Percentiles rank a stretch among this genome's conserved stretches.
Conservation (phyloP, 2,888 invertebrate species). For the Cybosia mesomella region DNA sequence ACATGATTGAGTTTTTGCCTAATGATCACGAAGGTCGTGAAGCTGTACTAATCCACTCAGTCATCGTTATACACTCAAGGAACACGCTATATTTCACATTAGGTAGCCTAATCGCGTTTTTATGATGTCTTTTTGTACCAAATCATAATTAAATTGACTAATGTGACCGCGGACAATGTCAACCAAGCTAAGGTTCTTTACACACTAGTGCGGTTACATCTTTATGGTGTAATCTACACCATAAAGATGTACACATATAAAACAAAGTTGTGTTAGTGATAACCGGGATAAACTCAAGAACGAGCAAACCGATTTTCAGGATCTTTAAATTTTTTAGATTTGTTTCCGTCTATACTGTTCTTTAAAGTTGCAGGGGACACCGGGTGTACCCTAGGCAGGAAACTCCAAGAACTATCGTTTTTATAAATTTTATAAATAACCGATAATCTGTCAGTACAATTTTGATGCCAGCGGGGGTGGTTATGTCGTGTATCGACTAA, state of each 20-base stretch:
- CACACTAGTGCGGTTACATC: constrained; percentile 16
- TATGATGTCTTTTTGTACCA: constrained; percentile 45
- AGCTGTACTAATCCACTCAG: constrained; percentile 18
- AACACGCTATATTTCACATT: constrained; percentile 33
- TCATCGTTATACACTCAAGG: constrained; percentile 9
- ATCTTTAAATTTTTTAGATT: too few relatives aligned
- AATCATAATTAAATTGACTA: constrained; percentile 54
- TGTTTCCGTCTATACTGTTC: too few relatives aligned
- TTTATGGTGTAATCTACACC: background rate
- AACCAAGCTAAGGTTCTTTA: constrained; percentile 48
- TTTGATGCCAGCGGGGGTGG: too few relatives aligned
- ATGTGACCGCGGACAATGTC: constrained; percentile 66
- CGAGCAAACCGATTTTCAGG: too few relatives aligned
- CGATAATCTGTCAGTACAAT: background rate
- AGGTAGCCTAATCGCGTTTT: constrained; percentile 47
- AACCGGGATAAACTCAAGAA: too few relatives aligned
- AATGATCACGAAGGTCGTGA: constrained; percentile 19
- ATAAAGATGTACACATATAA: too few relatives aligned
- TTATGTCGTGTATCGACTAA: too few relatives aligned
- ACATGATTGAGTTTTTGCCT: background rate
- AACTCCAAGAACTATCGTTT: too few relatives aligned
- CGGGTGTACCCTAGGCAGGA: too few relatives aligned
- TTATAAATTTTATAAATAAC: background rate
- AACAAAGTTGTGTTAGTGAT: too few relatives aligned
- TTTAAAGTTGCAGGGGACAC: too few relatives aligned